Base-by-base conservation (phyloP, 2,113 vertebrate genomes). In the Zosterops lateralis region DNA sequence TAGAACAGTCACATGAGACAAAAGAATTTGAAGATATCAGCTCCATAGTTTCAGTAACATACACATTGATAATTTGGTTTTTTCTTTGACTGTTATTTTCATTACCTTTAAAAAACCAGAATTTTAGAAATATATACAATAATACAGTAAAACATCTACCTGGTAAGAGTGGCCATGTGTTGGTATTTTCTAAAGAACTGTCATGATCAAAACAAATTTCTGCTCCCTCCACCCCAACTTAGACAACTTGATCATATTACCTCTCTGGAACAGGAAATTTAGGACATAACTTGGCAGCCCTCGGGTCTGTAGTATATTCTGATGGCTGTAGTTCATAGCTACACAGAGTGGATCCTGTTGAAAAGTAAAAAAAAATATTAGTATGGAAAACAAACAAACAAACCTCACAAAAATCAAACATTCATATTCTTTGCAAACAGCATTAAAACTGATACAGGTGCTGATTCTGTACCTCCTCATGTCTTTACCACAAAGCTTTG, bases 241-340 rank as follows among this genome's bases (percentile, higher is more conserved):
- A 95, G 26, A 94, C 48, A 95, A 94, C 21, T 67, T 86, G 7
- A 91, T 89, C 89, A n/a, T 91, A 98, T 92, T 97, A 99, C 99
- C 99, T 99, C 91, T 98, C 98, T 84, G 99, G 98, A 93, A 99
- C 99, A 87, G 99, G 99, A 82, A 99, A 98, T 96, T 98, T 99
- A 91, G 99, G 99, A 96, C 99, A 99, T 60, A 98, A 98, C n/a
- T 93, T 94, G 84, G 97, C 91, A 31, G 98, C 98, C 87, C 98
- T 98, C 47, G 97, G 84, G 53, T 98, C 97, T 81, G 95, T 92
- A 17, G 98, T 98, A 73, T 99, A 99, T 92, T 98, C 98, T 70
- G 98, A 98, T 89, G 97, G 97, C 22, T 98, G 97, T 64, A 99
- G 95, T 95, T 98, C 98, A 86, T 99, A 99, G 84, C 97, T 98